Base-by-base conservation (phyloP, 2,888 invertebrate species). In the Lithosia quadra region DNA sequence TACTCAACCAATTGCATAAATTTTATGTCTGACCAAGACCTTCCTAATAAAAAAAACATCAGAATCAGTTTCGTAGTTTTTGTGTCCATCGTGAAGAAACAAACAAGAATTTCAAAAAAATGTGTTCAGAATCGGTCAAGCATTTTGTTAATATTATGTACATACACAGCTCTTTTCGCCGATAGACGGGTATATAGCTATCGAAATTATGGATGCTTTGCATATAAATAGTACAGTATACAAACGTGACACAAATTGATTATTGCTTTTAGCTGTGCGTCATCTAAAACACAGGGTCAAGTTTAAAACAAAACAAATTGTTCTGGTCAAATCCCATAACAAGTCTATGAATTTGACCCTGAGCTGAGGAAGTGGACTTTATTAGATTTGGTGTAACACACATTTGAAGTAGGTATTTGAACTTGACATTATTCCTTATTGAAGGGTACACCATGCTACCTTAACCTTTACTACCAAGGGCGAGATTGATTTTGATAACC, bases 401-500 rank as follows among this genome's bases (percentile, higher is more conserved):
- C 18, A 18, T 58, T 62, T n/a, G n/a, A n/a, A n/a, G n/a, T n/a
- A n/a, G n/a, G n/a, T n/a, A n/a, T n/a, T n/a, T 49, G 36, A 61
- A 55, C 33, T 65, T 55, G 36, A 53, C 65, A 60, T 61, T 59
- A 39, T 61, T 33, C 53, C 15, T 18, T 33, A 69, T 15, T 64
- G 24, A 49, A 63, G 58, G 34, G 55, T 59, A 60, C 28, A 18
- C 22, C 21, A 59, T 33, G n/a, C 22, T 18, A 59, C 13, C 63
- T 34, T 33, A 10, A 69, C 67, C 68, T 65, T 28, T 39, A 22
- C 63, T 65, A 33, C 57, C 71, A 77, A 77, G 74, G 79, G 61
- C 67, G 18, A 39, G 28, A 24, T 49, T 60, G 24, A 53, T 59
- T 56, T 53, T 61, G 69, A 69, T 69, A 58, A 63, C 33, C 21